Evolutionary conservation across 2,797 vertebrate genomes (phyloP).

Genomic region (Chelon labrosus): DNA sequence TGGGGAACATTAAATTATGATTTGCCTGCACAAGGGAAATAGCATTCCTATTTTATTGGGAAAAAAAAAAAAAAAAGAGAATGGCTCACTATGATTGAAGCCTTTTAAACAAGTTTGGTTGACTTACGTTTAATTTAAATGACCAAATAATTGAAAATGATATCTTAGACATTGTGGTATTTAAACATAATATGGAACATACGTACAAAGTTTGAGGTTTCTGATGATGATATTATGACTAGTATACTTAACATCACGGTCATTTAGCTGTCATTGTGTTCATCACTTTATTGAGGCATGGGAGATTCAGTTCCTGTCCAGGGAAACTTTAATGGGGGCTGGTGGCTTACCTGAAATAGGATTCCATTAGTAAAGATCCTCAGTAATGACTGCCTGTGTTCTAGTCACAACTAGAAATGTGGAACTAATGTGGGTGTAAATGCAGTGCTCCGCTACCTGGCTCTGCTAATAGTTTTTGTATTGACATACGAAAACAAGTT

Average conservation of each 20-base stretch:
- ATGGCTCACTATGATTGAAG: slow-evolving; percentile 6
- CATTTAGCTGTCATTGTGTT: not conserved
- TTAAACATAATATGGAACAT: not conserved
- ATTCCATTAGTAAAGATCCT: slow-evolving; percentile 11
- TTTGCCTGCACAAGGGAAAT: slow-evolving; percentile 23
- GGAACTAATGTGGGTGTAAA: slow-evolving; percentile 43
- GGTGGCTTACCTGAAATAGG: slow-evolving; percentile 15
- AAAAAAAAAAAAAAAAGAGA: not conserved
- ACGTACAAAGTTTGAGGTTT: not conserved
- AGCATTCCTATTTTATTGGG: slow-evolving; percentile 6
- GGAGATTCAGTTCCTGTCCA: not conserved
- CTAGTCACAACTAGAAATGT: slow-evolving; percentile 11
- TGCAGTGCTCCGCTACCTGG: not conserved
- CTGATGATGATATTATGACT: not conserved
- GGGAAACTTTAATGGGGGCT: slow-evolving; percentile 7
- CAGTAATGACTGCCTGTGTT: slow-evolving; percentile 37
- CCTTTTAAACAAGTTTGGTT: slow-evolving; percentile 3
- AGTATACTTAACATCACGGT: too few species aligned
- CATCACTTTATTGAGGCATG: not conserved
- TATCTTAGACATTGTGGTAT: not conserved
- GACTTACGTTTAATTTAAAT: too few species aligned
- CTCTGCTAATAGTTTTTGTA: slow-evolving; percentile 28
- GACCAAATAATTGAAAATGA: too few species aligned
- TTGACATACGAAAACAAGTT: slow-evolving; percentile 11
- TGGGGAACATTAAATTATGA: slow-evolving; percentile 1